Base-by-base conservation (phyloP, 2,797 vertebrate genomes). In the Molothrus ater region DNA sequence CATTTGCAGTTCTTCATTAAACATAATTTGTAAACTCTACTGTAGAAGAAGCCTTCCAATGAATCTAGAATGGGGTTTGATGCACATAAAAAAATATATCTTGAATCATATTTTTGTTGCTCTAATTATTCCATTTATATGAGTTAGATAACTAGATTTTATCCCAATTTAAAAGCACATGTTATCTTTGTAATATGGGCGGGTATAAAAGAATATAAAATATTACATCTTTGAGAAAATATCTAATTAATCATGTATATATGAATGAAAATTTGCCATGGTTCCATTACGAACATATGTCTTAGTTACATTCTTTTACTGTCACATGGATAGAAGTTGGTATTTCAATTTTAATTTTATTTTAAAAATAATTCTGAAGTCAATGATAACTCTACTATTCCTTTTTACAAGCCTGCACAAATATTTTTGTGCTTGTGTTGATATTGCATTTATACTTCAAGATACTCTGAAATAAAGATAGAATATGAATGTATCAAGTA, bases 391-490 rank as follows among this genome's bases (percentile, higher is more conserved):
- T 63, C 6, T 78, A 6, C 11, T 86, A 38, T 78, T 95, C 25
- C 8, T 80, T 83, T 92, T 60, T 60, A 68, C 45, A 87, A 93
- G 5, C 14, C 65, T 69, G 51, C 20, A 61, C 16, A 76, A 94
- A 83, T 15, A 50, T 38, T 76, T 89, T 75, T 18, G 13, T 2
- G 2, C n/a, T 70, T 83, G 17, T 51, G 17, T 61, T 60, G 19
- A 7, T 69, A 36, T 47, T 93, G 17, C 10, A 47, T 61, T 80
- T 87, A 43, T 85, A 57, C 13, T 93, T 96, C 68, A 71, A 92
- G 70, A 53, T 69, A 70, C n/a, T 90, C 60, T 73, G 89, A 92
- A 94, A 95, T 91, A 93, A 90, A 80, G 22, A 51, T 53, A 66
- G 28, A 64, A 80, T 86, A 79, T 93, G 43, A 82, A 72, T 63